Base-by-base conservation (phyloP, 1,140 invertebrate genomes). In the Stegodyphus dumicola region DNA sequence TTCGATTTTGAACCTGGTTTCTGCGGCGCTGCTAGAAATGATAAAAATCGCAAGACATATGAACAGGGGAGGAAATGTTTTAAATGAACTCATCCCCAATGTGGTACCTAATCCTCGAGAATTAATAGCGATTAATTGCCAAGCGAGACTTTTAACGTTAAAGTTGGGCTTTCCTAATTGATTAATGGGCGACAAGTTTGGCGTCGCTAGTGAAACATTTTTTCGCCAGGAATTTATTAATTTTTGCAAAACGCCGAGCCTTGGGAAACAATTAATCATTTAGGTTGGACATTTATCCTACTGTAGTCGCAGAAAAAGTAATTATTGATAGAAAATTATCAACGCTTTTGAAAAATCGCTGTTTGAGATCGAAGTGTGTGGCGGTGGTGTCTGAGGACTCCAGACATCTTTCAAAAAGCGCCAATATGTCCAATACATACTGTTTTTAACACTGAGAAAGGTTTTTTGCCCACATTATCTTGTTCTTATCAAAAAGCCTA, bases 91-190 rank as follows among this genome's bases (percentile, higher is more conserved):
- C 33, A 33, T 33, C 33, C 33, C 33, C 33, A 33, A 33, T 33
- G 33, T 33, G 33, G 33, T 33, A 33, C 33, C 33, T 60, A 60
- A 60, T 60, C 77, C 56, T 5, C 64, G 53, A 60, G 65, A 80
- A 80, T 80, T 80, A 80, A 80, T 80, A 60, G 77, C 77, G 77
- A 80, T 80, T 80, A 80, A 80, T 80, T 80, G 77, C 67, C 13
- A 9, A 7, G 13, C 13, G 60, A 71, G 77, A 80, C 77, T 80
- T 80, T 80, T 70, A 56, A 80, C 66, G 71, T 52, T 52, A 6
- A 71, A 80, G 52, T 80, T 80, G 53, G 67, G 77, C 67, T 80
- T 49, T 17, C 53, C 53, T 80, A 80, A 80, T 80, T 80, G 77
- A 80, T 80, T 80, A 80, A 80, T 80, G 77, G 77, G 66, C 70